These are phyloP conservation scores for Micromys minutus DNA, from an alignment of 2,113 vertebrate genomes.

Conservation along the genomic window DNA sequence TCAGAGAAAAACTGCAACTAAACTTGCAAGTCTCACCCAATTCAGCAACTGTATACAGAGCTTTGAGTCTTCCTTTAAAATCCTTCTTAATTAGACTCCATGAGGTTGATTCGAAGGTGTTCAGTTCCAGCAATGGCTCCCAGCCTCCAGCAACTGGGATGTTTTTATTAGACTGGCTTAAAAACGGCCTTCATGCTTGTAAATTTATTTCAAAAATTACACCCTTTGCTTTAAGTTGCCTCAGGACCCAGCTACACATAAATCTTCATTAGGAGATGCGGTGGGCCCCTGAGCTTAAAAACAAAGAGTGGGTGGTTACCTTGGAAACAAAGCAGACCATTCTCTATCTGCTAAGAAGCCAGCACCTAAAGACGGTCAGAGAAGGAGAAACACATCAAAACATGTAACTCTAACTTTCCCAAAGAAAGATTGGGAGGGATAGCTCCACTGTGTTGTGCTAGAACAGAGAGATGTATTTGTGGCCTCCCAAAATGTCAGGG, in stretches of 20 bases:
- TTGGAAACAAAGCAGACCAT: background rate
- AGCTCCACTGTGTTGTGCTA: background rate
- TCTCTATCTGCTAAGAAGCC: background rate
- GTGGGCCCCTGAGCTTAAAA: conserved; percentile 50
- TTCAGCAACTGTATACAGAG: background rate
- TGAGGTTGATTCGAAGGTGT: background rate
- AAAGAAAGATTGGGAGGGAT: background rate
- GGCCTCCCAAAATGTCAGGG: background rate
- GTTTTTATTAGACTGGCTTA: conserved; percentile 61
- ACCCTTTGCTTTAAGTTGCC: conserved; percentile 57
- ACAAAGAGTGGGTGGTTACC: background rate
- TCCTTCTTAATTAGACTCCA: background rate
- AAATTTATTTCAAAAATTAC: conserved; percentile 66
- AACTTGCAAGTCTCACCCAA: background rate
- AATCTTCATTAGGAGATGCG: conserved; percentile 66
- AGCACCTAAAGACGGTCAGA: background rate
- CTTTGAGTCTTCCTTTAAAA: conserved; percentile 6
- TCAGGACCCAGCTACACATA: conserved; percentile 34
- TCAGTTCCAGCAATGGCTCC: background rate
- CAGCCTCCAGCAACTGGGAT: background rate
- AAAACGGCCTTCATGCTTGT: conserved; percentile 60
- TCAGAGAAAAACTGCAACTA: conserved; percentile 21
- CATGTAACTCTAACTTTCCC: background rate
- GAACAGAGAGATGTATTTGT: background rate
- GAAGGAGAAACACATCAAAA: background rate